phyloP scores from a whole-genome alignment of 2,113 vertebrate genomes.

The Cyrtonyx montezumae region DNA sequence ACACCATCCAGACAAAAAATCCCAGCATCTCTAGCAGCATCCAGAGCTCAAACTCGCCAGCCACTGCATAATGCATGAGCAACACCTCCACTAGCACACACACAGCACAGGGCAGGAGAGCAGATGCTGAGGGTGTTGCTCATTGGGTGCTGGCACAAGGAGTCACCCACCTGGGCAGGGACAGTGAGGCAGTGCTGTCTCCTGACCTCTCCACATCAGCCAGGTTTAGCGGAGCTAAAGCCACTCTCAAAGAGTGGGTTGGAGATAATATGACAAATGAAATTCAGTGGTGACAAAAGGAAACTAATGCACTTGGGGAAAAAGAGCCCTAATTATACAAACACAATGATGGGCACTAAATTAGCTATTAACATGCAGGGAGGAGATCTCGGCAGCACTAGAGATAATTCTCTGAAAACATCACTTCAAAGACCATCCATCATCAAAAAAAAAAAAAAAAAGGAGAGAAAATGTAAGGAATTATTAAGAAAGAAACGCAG shows the following conservation, averaged over 20 bases:
- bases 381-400: slow-evolving; percentile 39
- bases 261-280: neutral
- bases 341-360: slow-evolving; percentile 67
- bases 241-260: neutral
- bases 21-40: neutral
- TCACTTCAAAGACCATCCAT: slow-evolving; percentile 63
- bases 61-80: accelerated
- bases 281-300: slow-evolving; percentile 53
- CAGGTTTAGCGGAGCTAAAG: neutral
- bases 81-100: accelerated
- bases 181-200: accelerated
- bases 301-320: slow-evolving; percentile 52
- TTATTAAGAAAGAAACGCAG: neutral
- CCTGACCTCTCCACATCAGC: accelerated
- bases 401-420: slow-evolving; percentile 61
- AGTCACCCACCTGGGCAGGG: neutral
- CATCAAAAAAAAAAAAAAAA: slow-evolving; percentile 1
- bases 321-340: slow-evolving; percentile 65
- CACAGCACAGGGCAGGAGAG: neutral
- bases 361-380: slow-evolving; percentile 72
- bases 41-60: neutral
- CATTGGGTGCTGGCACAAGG: neutral
- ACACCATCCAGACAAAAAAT: neutral
- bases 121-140: neutral
- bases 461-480: slow-evolving; percentile 15